Conservation (phyloP, 2,888 invertebrate genomes). For the Eurytoma californica region DNA sequence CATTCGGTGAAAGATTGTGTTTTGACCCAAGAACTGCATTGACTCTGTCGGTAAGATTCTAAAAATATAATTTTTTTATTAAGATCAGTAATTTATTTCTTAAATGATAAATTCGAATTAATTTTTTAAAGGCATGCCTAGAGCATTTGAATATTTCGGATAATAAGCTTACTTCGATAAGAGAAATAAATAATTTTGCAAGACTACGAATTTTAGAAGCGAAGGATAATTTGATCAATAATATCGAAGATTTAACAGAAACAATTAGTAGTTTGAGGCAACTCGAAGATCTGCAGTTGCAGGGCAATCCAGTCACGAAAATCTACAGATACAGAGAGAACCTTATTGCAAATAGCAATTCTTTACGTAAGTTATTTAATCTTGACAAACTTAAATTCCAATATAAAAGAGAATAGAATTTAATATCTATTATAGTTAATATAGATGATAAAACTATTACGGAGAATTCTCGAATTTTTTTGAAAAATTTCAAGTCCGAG, state of each 20-base stretch:
- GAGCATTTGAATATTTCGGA: conserved; percentile 80
- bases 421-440: conserved; percentile 74
- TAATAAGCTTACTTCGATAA: conserved; percentile 79
- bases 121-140: conserved; percentile 76
- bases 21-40: conserved; percentile 81
- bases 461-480: conserved; percentile 79
- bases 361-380: conserved; percentile 76
- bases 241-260: conserved; percentile 78
- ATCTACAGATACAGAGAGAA: conserved; percentile 82
- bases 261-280: conserved; percentile 77
- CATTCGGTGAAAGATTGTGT: conserved; percentile 78
- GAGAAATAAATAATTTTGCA: conserved; percentile 77
- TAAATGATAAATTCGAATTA: too few relatives aligned
- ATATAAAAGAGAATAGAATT: conserved; percentile 4
- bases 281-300: conserved; percentile 78
- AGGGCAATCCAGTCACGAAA: conserved; percentile 81
- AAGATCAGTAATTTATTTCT: too few relatives aligned
- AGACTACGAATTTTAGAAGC: conserved; percentile 78
- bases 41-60: conserved; percentile 77
- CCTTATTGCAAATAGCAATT: conserved; percentile 80
- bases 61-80: background rate
- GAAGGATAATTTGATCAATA: conserved; percentile 78
- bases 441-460: conserved; percentile 80
- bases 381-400: conserved; percentile 13
- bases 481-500: conserved; percentile 80